Percentiles rank a stretch among this genome's conserved stretches.
phyloP scores from a whole-genome alignment of 2,797 vertebrate species.

The Takifugu ocellatus region DNA sequence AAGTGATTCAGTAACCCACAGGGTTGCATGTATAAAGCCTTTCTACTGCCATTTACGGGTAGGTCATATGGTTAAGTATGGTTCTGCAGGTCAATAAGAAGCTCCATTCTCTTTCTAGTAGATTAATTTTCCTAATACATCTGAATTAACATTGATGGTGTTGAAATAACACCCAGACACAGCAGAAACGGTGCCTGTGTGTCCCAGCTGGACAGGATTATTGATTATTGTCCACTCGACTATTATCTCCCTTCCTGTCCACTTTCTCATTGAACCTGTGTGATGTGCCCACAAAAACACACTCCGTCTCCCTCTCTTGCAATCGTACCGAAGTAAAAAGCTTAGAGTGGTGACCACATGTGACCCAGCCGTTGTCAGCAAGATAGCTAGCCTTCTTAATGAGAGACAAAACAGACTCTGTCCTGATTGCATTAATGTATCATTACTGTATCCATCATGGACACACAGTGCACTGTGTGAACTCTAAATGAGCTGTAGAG shows the following conservation, averaged over 20 bases:
- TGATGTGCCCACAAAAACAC: slow-evolving; percentile 29
- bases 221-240: slow-evolving; percentile 39
- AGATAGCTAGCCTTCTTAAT: slow-evolving; percentile 69
- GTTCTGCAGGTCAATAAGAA: slow-evolving; percentile 55
- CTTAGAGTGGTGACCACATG: slow-evolving; percentile 54
- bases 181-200: slow-evolving; percentile 25
- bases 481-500: slow-evolving; percentile 63
- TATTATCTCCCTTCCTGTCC: slow-evolving; percentile 51
- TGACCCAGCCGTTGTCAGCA: slow-evolving; percentile 65
- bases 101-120: slow-evolving; percentile 27
- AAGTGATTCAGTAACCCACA: no score
- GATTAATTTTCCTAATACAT: slow-evolving; percentile 55
- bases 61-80: background rate
- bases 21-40: no score
- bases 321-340: slow-evolving; percentile 52
- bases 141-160: slow-evolving; percentile 42
- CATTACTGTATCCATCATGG: slow-evolving; percentile 70
- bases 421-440: slow-evolving; percentile 72
- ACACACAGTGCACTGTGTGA: slow-evolving; percentile 62
- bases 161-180: slow-evolving; percentile 55
- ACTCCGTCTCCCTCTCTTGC: slow-evolving; percentile 35
- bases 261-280: slow-evolving; percentile 19
- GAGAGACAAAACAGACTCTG: slow-evolving; percentile 68
- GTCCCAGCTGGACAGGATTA: slow-evolving; percentile 41
- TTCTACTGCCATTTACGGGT: no score